These are phyloP conservation scores for Erebia palarica DNA, from an alignment of 2,888 invertebrate genomes.

Conservation along the genomic window DNA sequence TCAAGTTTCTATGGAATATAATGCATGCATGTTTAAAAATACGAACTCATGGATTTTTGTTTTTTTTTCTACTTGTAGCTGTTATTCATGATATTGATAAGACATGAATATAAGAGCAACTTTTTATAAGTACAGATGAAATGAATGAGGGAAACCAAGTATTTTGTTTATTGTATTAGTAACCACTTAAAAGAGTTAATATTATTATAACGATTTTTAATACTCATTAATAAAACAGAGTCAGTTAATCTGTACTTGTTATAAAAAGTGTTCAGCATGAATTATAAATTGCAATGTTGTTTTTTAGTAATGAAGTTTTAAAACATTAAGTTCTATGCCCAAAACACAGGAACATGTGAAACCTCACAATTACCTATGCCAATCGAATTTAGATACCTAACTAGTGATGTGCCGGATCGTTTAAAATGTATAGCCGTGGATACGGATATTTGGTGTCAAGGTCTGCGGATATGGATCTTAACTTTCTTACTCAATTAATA, in stretches of 20 bases:
- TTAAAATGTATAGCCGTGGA: too few species aligned
- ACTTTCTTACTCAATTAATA: too few species aligned
- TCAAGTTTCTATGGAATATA: conserved; percentile 2
- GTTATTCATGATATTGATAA: conserved; percentile 2
- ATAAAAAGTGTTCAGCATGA: neutral
- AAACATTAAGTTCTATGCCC: conserved; percentile 7
- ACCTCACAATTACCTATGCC: neutral
- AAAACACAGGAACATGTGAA: conserved; percentile 1
- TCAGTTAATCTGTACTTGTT: conserved; percentile 18
- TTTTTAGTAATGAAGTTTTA: conserved; percentile 10
- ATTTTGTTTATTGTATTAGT: neutral
- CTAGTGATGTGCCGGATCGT: too few species aligned
- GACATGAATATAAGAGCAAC: conserved; percentile 6
- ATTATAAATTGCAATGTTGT: neutral
- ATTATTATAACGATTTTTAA: neutral
- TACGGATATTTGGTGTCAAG: too few species aligned
- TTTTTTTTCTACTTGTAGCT: neutral
- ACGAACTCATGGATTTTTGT: neutral
- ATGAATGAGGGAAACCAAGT: neutral
- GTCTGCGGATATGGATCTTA: too few species aligned
- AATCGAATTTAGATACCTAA: neutral
- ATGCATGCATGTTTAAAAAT: conserved; percentile 18
- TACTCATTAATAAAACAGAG: neutral
- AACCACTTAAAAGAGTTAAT: neutral
- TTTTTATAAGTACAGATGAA: conserved; percentile 13